Base-by-base conservation (phyloP, 35 echinoderm and acorn worm species). In the Apostichopus japonicus region DNA sequence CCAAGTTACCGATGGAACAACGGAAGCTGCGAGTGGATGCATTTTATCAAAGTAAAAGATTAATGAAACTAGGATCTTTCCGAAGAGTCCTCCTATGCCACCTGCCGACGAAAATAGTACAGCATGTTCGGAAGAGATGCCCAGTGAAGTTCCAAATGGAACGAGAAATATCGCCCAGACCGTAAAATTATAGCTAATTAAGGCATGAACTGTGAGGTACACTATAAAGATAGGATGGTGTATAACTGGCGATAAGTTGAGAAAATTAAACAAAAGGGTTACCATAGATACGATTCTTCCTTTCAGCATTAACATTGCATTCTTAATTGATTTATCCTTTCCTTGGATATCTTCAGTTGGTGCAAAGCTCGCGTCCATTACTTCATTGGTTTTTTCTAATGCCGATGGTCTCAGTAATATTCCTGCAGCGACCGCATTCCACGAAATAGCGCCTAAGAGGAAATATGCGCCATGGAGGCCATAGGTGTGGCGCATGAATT, bases 91-190 rank as follows among this genome's bases (percentile, higher is more conserved):
- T 53, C 79, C 79, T 5, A 80, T 44, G 11, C 79, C 79, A 16
- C 79, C 79, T 15, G 79, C 25, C 51, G 79, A 51, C 23, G 79
- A 80, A 11, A 80, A 13, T 8, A 53, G 21, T 11, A 83, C 79
- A 16, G 24, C 79, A 16, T 19, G 21, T 3, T 83, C 79, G 17
- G 79, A 17, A 8, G 27, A 6, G 51, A 55, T 17, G 4, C 79
- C 79, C 7, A 11, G 11, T 16, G 79, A 83, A 53, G 55, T 54
- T 15, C 79, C 51, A 17, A 52, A 54, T 54, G 79, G 51, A 55
- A 83, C 51, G 9, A 83, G 55, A 83, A 83, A 83, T 54, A 83
- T 13, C 17, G 79, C 27, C 79, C 79, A 83, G 6, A 44, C 78
- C 15, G 78, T 53, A 33, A 44, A 80, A 24, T 80, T 80, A 25